These are phyloP conservation scores for Enteromius afrohamiltoni DNA, from an alignment of 2,797 vertebrate species.

Conservation along the genomic window DNA sequence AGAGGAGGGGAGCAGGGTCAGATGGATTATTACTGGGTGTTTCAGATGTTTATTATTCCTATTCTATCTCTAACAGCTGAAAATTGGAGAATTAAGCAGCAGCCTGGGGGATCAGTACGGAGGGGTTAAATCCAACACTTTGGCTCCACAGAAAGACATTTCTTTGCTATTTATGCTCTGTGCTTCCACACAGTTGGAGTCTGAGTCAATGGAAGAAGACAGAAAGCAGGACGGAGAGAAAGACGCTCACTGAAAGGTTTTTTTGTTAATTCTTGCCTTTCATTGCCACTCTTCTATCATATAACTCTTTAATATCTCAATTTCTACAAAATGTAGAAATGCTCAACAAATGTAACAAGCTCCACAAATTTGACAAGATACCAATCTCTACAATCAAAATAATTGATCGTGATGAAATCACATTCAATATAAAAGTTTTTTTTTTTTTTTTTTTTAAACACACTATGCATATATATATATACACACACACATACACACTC, in stretches of 20 bases:
- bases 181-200: constrained; percentile 24
- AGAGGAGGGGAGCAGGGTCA: constrained; percentile 64
- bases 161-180: constrained; percentile 55
- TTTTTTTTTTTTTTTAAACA: too few species aligned
- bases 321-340: too few species aligned
- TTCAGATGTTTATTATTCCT: constrained; percentile 87
- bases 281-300: not conserved
- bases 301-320: not conserved
- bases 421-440: too few species aligned
- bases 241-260: not conserved
- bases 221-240: not conserved
- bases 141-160: constrained; percentile 60
- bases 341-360: not conserved
- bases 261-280: constrained; percentile 14
- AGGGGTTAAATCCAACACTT: constrained; percentile 78
- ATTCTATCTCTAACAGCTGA: constrained; percentile 85
- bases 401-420: too few species aligned
- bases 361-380: not conserved
- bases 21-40: constrained; percentile 79
- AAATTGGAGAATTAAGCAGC: constrained; percentile 82
- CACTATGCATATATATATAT: too few species aligned
- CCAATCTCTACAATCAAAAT: not conserved
- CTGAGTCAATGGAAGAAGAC: constrained; percentile 7
- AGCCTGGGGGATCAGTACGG: constrained; percentile 72
- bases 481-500: too few species aligned